A percentile compares a stretch with the other conserved stretches of the same genome.
Evolutionary conservation across 2,797 vertebrate species (phyloP).

Genomic region (Esox lucius): DNA sequence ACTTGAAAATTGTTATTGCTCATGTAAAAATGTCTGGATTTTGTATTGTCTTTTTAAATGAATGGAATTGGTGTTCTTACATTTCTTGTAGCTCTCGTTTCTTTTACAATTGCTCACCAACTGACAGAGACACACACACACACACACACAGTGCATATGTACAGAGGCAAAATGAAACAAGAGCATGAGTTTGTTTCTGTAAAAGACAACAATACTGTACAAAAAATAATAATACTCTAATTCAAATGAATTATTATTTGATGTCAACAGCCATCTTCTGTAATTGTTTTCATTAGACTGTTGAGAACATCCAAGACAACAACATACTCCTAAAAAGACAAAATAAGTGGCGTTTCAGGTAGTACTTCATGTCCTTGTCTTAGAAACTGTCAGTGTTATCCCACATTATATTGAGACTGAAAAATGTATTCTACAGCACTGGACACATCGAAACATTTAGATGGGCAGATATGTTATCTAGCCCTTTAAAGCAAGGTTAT

Average conservation of each 20-base stretch:
- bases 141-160: conserved; percentile 38
- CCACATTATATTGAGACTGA: neutral
- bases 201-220: conserved; percentile 64
- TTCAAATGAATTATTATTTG: conserved; percentile 64
- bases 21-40: conserved; percentile 97
- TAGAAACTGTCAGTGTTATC: neutral
- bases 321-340: neutral
- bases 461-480: neutral
- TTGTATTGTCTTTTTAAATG: conserved; percentile 94
- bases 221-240: conserved; percentile 75
- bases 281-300: neutral
- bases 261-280: conserved; percentile 33
- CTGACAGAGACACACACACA: conserved; percentile 51
- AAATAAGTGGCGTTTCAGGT: neutral
- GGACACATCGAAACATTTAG: neutral
- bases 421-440: neutral
- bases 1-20: conserved; percentile 95
- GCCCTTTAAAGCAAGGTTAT: no score
- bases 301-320: neutral
- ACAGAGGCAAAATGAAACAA: conserved; percentile 65
- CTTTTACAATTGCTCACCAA: conserved; percentile 72
- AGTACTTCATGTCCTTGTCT: neutral
- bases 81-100: conserved; percentile 68
- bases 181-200: conserved; percentile 67
- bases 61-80: conserved; percentile 81